Evolutionary conservation across 2,113 vertebrate species (phyloP).

Genomic region (Planiliza haematocheilus): DNA sequence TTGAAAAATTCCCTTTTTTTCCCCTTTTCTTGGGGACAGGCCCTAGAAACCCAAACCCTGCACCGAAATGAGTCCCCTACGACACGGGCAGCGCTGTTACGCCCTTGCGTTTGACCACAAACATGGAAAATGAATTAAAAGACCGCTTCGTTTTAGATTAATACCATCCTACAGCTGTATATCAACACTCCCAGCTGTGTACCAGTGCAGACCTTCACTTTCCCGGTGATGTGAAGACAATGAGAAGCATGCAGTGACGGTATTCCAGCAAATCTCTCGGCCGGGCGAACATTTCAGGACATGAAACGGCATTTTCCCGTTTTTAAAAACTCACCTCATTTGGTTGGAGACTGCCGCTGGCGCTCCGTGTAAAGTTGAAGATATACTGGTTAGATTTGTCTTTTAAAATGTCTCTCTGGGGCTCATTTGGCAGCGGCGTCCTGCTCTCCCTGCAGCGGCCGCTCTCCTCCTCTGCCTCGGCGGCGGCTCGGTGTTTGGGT

Average conservation of each 20-base stretch:
- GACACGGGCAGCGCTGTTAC: conserved; percentile 35
- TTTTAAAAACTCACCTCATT: conserved; percentile 62
- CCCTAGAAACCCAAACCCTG: conserved; percentile 31
- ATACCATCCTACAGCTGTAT: background rate
- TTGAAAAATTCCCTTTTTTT: background rate
- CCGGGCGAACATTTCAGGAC: background rate
- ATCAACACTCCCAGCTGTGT: background rate
- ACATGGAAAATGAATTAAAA: background rate
- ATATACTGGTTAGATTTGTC: background rate
- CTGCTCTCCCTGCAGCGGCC: conserved; percentile 48
- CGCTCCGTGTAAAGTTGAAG: background rate
- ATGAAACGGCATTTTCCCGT: background rate
- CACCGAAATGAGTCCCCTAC: conserved; percentile 13
- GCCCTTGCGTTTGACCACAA: conserved; percentile 44
- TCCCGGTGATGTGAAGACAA: conserved; percentile 21
- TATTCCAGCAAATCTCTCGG: conserved; percentile 12
- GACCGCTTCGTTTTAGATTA: background rate
- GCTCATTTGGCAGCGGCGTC: conserved; percentile 36
- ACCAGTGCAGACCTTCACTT: background rate
- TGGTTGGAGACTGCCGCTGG: conserved; percentile 6
- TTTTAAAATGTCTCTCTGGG: background rate
- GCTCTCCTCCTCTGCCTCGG: conserved; percentile 48
- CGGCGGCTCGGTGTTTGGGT: conserved; percentile 73
- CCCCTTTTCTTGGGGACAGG: conserved; percentile 19
- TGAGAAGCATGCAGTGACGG: conserved; percentile 27